These are phyloP conservation scores for Poicephalus meyeri DNA, from an alignment of 2,113 vertebrate genomes.

Conservation along the genomic window DNA sequence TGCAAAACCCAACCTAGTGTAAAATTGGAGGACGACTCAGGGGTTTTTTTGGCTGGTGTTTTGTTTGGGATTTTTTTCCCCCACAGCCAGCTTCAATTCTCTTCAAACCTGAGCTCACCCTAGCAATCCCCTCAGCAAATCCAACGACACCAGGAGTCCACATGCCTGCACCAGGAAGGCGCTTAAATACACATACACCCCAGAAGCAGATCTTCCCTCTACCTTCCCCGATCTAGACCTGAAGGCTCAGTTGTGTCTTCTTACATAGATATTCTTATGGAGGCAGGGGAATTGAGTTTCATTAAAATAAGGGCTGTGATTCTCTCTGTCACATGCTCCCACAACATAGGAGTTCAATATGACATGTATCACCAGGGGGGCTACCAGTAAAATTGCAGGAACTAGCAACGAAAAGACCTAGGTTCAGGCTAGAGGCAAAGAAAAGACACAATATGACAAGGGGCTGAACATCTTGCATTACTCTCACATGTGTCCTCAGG, in stretches of 20 bases:
- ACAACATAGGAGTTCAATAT: background rate
- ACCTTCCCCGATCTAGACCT: background rate
- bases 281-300: constrained; percentile 2
- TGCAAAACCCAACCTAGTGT: background rate
- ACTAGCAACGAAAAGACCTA: background rate
- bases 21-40: background rate
- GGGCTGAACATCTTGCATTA: background rate
- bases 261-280: background rate
- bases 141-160: background rate
- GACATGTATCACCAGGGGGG: constrained; percentile 31
- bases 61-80: background rate
- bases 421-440: constrained; percentile 6
- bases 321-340: constrained; percentile 31
- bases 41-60: background rate
- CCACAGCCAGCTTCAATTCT: background rate
- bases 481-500: constrained; percentile 38
- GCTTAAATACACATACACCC: background rate
- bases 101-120: background rate
- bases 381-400: constrained; percentile 18
- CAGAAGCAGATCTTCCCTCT: background rate
- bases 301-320: constrained; percentile 27
- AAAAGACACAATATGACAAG: background rate
- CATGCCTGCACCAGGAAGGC: background rate
- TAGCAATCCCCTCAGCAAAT: background rate
- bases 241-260: background rate